phyloP scores from a whole-genome alignment of 2,797 vertebrate genomes.

The Menidia menidia region DNA sequence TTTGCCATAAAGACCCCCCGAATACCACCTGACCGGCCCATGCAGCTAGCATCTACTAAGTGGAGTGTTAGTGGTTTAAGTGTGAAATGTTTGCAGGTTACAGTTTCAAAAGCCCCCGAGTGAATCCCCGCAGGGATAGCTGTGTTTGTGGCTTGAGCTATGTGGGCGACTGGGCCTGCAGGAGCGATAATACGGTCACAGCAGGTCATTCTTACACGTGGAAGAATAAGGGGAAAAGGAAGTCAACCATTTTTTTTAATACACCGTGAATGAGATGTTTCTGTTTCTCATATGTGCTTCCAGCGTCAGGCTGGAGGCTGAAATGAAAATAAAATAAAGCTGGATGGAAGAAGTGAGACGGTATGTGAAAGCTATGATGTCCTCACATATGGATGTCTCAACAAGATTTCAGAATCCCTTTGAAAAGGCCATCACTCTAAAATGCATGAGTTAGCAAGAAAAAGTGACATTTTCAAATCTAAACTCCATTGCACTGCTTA shows the following conservation, averaged over 20 bases:
- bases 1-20: too few species aligned
- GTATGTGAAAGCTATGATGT: background rate
- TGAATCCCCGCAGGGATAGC: conserved; percentile 47
- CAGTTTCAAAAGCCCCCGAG: conserved; percentile 24
- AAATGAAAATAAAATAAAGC: background rate
- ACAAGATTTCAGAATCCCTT: too few species aligned
- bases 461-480: too few species aligned
- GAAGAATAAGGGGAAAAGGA: background rate
- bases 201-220: conserved; percentile 1
- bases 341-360: background rate
- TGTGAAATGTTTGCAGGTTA: background rate
- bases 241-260: background rate
- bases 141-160: conserved; percentile 24
- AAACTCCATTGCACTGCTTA: too few species aligned
- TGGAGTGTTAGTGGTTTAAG: background rate
- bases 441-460: too few species aligned
- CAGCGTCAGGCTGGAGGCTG: conserved; percentile 39
- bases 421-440: too few species aligned
- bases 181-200: background rate
- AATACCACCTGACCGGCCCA: background rate
- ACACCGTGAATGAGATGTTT: background rate
- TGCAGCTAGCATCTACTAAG: too few species aligned
- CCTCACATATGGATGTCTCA: background rate
- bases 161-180: conserved; percentile 18
- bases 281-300: conserved; percentile 38